Percentiles rank a stretch among this genome's conserved stretches.
Conservation (phyloP, 2,888 invertebrate genomes). For the Protula sp. region DNA sequence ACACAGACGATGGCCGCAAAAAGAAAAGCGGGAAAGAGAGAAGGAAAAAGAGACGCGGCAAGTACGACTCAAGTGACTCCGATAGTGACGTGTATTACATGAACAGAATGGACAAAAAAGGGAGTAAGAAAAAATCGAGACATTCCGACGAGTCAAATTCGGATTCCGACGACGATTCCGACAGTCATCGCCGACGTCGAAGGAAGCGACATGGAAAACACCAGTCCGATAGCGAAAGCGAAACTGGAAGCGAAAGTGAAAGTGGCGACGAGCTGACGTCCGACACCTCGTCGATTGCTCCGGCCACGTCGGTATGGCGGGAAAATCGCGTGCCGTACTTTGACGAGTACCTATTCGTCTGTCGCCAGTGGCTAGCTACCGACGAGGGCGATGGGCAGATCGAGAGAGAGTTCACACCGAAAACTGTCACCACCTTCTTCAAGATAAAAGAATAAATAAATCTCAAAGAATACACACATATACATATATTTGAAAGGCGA, state of each 20-base stretch:
- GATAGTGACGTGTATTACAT: too few relatives aligned
- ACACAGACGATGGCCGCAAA: too few relatives aligned
- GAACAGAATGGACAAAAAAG: background rate
- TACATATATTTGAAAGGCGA: too few relatives aligned
- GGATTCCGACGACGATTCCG: too few relatives aligned
- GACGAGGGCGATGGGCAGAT: background rate
- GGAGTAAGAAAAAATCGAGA: background rate
- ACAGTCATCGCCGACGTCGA: too few relatives aligned
- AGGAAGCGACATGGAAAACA: background rate
- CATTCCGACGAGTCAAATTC: too few relatives aligned
- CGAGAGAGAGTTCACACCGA: background rate
- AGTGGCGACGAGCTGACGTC: background rate
- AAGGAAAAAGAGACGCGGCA: too few relatives aligned
- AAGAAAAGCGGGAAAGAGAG: too few relatives aligned
- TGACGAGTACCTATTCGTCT: background rate
- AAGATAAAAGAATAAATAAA: background rate
- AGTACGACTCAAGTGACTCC: too few relatives aligned
- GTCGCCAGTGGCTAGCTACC: background rate
- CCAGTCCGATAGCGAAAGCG: too few relatives aligned
- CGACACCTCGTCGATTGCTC: background rate
- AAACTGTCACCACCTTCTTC: background rate
- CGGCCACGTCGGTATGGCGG: too few relatives aligned
- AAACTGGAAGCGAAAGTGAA: background rate
- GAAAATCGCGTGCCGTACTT: background rate
- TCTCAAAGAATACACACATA: background rate